Base-by-base conservation (phyloP, 2,888 invertebrate species). In the Carpatolechia fugitivella region DNA sequence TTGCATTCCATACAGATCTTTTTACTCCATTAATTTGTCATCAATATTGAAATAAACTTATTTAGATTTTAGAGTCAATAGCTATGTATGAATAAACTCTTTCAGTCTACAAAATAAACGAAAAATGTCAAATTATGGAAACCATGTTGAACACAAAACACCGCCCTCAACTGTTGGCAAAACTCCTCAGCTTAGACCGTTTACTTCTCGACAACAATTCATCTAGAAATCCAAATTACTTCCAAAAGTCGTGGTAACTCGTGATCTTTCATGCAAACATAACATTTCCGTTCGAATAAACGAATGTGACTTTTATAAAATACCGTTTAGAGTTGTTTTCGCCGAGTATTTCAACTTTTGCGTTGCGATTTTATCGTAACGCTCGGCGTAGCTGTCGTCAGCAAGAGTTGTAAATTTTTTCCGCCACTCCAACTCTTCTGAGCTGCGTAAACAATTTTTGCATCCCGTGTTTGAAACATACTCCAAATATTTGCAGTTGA, bases 371-470 rank as follows among this genome's bases (percentile, higher is more conserved):
- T 74, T 78, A 77, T 78, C 76, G 74, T 74, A 66, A 70, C 71
- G 72, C 70, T 65, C 63, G 69, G 70, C 75, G 72, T 70, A 69
- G 61, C 69, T 74, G 79, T 79, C 76, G 66, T 62, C 8, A 36
- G 68, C 72, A 70, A 74, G 69, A 65, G 72, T 69, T 74, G 72
- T 80, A 80, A 77, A 68, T 35, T 78, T 78, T 74, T 78, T 71
- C 68, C 68, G 65, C 64, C 60, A 70, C 71, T 50, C 36, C 64
- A 57, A 61, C 63, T 65, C 64, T 71, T 69, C 72, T 64, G 64
- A 67, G 62, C 65, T 70, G 64, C 69, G 50, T 50, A 53, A 55
- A 55, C 50, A 55, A 55, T 55, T 54, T 46, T 33, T 20, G 35
- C 16, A 18, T 38, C 24, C 53, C 31, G 13, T 52, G 24, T 52